A percentile compares a stretch with the other conserved stretches of the same genome.
These are phyloP conservation scores for Anarsia innoxiella DNA, from an alignment of 2,888 invertebrate species.

Conservation along the genomic window DNA sequence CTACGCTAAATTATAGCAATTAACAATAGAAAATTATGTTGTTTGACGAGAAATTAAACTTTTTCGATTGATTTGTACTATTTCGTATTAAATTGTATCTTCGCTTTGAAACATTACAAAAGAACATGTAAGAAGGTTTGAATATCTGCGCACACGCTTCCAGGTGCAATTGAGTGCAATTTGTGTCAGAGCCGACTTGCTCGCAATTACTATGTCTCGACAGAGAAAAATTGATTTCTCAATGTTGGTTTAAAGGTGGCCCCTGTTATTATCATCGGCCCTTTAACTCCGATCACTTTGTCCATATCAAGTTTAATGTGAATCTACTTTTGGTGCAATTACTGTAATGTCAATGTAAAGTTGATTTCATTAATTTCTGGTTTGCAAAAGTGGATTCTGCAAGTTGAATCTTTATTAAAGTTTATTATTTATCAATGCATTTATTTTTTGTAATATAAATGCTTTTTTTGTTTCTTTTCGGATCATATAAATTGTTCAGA, in stretches of 20 bases:
- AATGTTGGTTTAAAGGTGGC: conserved; percentile 54
- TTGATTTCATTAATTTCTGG: background rate
- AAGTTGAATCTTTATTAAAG: background rate
- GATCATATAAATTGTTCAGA: too few species aligned
- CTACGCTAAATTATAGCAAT: too few species aligned
- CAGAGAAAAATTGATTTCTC: conserved; percentile 62
- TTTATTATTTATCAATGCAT: background rate
- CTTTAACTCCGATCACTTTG: conserved; percentile 6
- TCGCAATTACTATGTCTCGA: conserved; percentile 58
- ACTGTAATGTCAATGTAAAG: background rate
- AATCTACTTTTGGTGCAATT: conserved; percentile 6
- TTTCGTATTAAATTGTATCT: too few species aligned
- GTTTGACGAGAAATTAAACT: too few species aligned
- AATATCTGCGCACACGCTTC: conserved; percentile 31
- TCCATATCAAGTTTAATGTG: conserved; percentile 1
- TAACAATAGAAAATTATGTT: too few species aligned
- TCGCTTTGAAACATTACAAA: too few species aligned
- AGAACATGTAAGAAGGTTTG: too few species aligned
- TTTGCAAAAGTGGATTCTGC: background rate
- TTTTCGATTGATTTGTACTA: too few species aligned
- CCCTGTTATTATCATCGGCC: conserved; percentile 16
- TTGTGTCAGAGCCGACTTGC: conserved; percentile 44
- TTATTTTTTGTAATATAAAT: background rate
- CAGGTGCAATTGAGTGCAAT: conserved; percentile 65
- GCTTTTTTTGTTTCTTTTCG: background rate